These are phyloP conservation scores for Lepus americanus DNA, from an alignment of 2,113 vertebrate species.

Conservation along the genomic window DNA sequence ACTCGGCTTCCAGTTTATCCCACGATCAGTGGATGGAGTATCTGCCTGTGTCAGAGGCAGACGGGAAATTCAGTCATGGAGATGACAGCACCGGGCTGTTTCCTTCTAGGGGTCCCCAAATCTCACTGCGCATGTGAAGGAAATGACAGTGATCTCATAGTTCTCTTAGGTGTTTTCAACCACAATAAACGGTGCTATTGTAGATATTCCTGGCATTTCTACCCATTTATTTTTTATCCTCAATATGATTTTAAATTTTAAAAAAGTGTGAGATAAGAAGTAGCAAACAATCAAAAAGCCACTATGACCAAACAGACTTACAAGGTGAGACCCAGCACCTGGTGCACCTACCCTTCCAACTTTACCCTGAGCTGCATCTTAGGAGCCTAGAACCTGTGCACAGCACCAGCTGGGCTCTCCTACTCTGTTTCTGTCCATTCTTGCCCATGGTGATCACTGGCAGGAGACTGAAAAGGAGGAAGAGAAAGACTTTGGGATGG, in stretches of 20 bases:
- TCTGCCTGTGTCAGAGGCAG: background rate
- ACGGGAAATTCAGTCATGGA: background rate
- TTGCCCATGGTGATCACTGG: background rate
- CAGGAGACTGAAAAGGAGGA: background rate
- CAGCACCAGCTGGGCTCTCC: background rate
- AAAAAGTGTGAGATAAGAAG: constrained; percentile 6
- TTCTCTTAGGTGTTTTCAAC: constrained; percentile 3
- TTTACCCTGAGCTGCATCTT: background rate
- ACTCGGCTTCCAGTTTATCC: background rate
- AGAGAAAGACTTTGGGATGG: background rate
- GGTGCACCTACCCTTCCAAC: background rate
- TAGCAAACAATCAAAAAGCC: background rate
- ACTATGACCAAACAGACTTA: background rate
- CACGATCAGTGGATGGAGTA: background rate
- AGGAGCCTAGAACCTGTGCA: background rate
- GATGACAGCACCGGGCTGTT: background rate
- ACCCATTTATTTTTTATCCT: background rate
- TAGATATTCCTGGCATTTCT: background rate
- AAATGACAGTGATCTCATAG: background rate
- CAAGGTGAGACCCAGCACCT: background rate
- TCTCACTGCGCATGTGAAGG: background rate
- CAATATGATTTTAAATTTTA: constrained; percentile 3
- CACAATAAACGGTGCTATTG: background rate
- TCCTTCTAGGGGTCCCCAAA: constrained; percentile 2
- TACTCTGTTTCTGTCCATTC: background rate